Base-by-base conservation (phyloP, 64 coral and sea anemone species). In the Cladopsammia gracilis region DNA sequence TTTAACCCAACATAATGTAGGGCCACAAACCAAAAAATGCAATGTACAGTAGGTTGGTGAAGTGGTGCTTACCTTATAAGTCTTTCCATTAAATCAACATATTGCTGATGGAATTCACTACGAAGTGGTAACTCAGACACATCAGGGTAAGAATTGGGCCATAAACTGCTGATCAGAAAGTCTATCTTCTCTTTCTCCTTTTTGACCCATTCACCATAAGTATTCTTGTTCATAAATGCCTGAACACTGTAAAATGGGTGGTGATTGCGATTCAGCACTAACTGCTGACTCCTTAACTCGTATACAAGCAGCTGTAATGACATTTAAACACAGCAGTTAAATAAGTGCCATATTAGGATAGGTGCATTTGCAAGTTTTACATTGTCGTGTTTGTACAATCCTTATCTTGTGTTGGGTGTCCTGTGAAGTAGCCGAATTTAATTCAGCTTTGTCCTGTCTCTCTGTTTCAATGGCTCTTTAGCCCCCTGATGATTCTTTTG, bases 211-310 rank as follows among this genome's bases (percentile, higher is more conserved):
- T 97, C 88, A 75, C 87, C 83, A 79, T 97, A 97, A 4, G 77
- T 88, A 82, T 97, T 94, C 82, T 94, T 97, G 77, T 97, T 92
- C 92, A 97, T 88, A 65, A 97, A 97, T 9, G 92, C 68, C 48
- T 97, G 92, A 15, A 97, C 91, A 7, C 96, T 76, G 75, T 97
- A 97, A 78, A 90, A 97, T 14, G 96, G 96, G 77, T 97, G 96
- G 34, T 76, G 86, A 20, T 97, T 94, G 16, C 48, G 90, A 49
- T 97, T 72, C 19, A 97, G 67, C 2, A 97, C 61, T 9, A 82
- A 86, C 8, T 80, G 42, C 53, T 94, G 92, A 48, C 64, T 91
- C 46, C 91, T 59, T 2, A 97, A 77, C 50, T 88, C 92, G 76
- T 94, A 87, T 14, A 97, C 92, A 12, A 97, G 70, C n/a, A 88